Conservation (phyloP, 2,797 vertebrate genomes). For the Anas flavirostris region DNA sequence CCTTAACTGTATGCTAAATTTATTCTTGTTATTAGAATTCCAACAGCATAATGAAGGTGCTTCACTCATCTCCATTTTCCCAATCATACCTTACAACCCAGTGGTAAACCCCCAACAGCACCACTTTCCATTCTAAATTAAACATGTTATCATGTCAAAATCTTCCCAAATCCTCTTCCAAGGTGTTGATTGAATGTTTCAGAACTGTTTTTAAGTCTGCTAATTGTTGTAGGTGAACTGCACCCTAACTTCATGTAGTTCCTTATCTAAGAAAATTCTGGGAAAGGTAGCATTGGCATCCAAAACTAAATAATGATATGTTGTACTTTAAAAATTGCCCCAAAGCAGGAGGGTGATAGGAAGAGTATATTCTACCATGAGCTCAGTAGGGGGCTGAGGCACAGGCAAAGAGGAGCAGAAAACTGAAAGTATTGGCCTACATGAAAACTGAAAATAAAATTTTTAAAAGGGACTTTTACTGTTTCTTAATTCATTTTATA, state of each 20-base stretch:
- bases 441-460: not conserved
- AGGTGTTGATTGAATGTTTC: not conserved
- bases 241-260: not conserved
- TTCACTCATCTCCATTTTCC: slow-evolving; percentile 23
- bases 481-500: not conserved
- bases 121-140: not conserved
- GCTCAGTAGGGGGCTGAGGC: not conserved
- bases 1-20: slow-evolving; percentile 23
- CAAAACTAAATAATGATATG: not conserved
- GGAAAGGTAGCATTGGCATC: not conserved
- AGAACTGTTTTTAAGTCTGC: not conserved
- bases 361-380: not conserved
- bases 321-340: not conserved
- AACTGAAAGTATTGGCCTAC: not conserved
- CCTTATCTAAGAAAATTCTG: not conserved
- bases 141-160: not conserved
- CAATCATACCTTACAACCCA: not conserved
- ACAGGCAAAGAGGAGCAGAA: not conserved
- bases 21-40: slow-evolving; percentile 2
- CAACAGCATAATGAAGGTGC: not conserved
- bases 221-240: not conserved
- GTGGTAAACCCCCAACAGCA: not conserved
- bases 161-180: not conserved
- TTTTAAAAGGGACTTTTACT: not conserved
- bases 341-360: not conserved